phyloP scores from a whole-genome alignment of 2,888 invertebrate species.

The Diplolepis rosae region DNA sequence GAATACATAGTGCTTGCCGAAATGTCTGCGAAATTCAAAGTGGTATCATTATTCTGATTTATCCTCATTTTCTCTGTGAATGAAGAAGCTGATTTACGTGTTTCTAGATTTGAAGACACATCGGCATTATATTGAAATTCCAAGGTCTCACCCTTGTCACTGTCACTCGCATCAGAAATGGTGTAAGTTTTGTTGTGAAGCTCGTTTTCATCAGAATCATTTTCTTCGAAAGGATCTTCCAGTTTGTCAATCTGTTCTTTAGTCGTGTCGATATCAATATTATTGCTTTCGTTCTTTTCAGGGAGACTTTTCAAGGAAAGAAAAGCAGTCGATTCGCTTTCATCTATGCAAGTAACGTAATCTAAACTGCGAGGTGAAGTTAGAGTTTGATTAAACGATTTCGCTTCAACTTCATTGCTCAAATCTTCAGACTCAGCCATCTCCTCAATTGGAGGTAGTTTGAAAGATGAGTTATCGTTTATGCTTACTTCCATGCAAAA shows the following conservation, averaged over 20 bases:
- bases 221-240: constrained; percentile 8
- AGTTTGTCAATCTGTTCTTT: constrained; percentile 36
- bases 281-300: constrained; percentile 12
- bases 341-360: constrained; percentile 48
- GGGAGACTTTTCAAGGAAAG: too few species aligned
- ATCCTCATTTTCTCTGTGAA: not conserved
- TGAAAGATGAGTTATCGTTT: not conserved
- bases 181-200: constrained; percentile 48
- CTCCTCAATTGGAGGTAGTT: constrained; percentile 27
- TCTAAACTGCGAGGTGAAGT: constrained; percentile 33
- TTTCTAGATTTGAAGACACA: constrained; percentile 49
- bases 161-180: constrained; percentile 46
- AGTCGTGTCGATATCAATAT: constrained; percentile 25
- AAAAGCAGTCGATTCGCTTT: constrained; percentile 12
- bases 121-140: constrained; percentile 51
- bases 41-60: constrained; percentile 39
- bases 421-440: not conserved
- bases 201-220: constrained; percentile 6
- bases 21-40: constrained; percentile 49
- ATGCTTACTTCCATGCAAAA: constrained; percentile 33
- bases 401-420: not conserved
- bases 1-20: constrained; percentile 37
- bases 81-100: constrained; percentile 16
- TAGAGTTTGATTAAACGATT: constrained; percentile 10
- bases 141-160: constrained; percentile 33